phyloP scores from a whole-genome alignment of 2,888 invertebrate genomes.

The Rhamnusium bicolor region DNA sequence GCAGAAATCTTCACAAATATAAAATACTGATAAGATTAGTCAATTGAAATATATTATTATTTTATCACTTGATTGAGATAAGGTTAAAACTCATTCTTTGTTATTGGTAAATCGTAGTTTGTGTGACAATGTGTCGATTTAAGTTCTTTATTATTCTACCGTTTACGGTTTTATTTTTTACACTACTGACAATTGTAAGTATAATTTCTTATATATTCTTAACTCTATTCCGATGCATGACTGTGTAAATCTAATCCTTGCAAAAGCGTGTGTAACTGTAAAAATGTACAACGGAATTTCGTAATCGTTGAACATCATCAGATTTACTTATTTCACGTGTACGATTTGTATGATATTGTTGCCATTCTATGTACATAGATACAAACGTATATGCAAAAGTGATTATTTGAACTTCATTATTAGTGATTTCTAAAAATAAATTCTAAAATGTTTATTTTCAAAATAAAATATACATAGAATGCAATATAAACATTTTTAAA shows the following conservation, averaged over 20 bases:
- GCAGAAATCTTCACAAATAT: slow-evolving; percentile 15
- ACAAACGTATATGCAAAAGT: no score
- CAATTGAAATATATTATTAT: slow-evolving; percentile 32
- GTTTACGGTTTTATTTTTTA: slow-evolving; percentile 19
- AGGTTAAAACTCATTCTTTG: slow-evolving; percentile 23
- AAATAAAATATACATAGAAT: no score
- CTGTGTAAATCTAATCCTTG: no score
- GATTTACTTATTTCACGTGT: not conserved
- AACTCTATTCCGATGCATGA: no score
- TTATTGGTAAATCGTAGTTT: slow-evolving; percentile 23
- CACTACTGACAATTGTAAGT: slow-evolving; percentile 18
- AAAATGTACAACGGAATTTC: no score
- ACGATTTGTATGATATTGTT: not conserved
- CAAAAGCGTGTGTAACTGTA: no score
- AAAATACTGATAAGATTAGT: slow-evolving; percentile 36
- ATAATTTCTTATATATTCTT: not conserved
- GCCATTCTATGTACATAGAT: no score
- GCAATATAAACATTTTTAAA: no score
- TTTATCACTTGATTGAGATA: slow-evolving; percentile 33
- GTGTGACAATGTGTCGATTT: slow-evolving; percentile 15
- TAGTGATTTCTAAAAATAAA: no score
- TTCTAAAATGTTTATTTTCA: no score
- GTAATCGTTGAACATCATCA: not conserved
- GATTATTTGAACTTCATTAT: no score
- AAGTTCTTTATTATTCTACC: slow-evolving; percentile 25